phyloP scores from a whole-genome alignment of 2,888 invertebrate genomes.

The Phania funesta region DNA sequence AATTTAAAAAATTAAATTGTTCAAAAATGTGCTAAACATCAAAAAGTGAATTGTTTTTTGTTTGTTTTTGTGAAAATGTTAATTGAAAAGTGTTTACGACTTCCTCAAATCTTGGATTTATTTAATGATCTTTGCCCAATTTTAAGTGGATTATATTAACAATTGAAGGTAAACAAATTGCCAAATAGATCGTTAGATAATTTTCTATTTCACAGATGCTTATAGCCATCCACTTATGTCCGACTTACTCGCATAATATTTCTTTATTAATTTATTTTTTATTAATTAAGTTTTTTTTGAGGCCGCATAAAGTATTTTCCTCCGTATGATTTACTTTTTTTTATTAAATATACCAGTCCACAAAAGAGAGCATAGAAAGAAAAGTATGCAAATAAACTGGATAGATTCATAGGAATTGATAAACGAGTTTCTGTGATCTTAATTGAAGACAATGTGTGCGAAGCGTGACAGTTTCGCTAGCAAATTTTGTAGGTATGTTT shows the following conservation, averaged over 20 bases:
- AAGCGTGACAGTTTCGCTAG: constrained; percentile 18
- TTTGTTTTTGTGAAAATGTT: constrained; percentile 44
- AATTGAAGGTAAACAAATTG: constrained; percentile 46
- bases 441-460: constrained; percentile 21
- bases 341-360: background rate
- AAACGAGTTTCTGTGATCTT: constrained; percentile 3
- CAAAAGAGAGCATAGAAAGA: background rate
- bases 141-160: constrained; percentile 62
- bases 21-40: constrained; percentile 15
- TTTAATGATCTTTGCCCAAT: constrained; percentile 43
- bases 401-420: constrained; percentile 18
- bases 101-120: constrained; percentile 54
- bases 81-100: constrained; percentile 37
- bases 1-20: background rate
- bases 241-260: background rate
- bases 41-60: constrained; percentile 1
- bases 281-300: background rate
- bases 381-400: constrained; percentile 4
- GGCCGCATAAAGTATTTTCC: background rate
- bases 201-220: background rate
- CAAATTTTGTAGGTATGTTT: background rate
- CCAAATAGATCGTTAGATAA: background rate
- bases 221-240: background rate
- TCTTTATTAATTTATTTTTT: no score
- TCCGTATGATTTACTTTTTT: background rate